These are phyloP conservation scores for Torymus auratus DNA, from an alignment of 2,888 invertebrate species.

Conservation along the genomic window DNA sequence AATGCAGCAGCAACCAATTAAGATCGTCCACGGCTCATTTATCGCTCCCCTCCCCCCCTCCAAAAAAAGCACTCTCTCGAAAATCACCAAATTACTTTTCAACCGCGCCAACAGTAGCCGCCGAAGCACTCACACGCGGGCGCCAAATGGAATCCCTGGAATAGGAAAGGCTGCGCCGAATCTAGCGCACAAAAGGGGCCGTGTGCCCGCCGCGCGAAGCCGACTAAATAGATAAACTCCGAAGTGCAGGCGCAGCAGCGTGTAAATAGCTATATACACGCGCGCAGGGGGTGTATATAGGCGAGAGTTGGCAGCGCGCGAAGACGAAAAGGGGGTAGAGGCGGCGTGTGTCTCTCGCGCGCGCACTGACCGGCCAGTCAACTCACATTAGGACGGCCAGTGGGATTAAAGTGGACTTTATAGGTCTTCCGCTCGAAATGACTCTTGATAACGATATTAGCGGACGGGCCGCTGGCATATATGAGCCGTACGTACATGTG, in stretches of 20 bases:
- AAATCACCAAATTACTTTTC: no score
- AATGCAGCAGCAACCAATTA: no score
- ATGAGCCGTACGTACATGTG: no score
- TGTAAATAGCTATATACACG: neutral
- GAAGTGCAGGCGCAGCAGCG: neutral
- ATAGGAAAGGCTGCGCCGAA: no score
- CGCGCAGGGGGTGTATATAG: neutral
- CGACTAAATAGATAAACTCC: constrained; percentile 48
- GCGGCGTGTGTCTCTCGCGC: neutral
- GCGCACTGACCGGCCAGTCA: constrained; percentile 33
- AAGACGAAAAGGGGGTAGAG: neutral
- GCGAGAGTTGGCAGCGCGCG: constrained; percentile 9
- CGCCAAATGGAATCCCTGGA: no score
- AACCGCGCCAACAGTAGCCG: no score
- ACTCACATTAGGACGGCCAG: constrained; percentile 44
- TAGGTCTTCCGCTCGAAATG: constrained; percentile 51
- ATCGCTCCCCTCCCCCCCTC: no score
- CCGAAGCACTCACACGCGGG: no score
- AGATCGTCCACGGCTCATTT: no score
- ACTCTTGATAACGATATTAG: constrained; percentile 53
- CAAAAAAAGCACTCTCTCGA: no score
- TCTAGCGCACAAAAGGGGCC: neutral
- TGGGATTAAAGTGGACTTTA: constrained; percentile 51
- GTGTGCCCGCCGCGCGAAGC: constrained; percentile 9
- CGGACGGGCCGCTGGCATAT: neutral